Percentiles rank a stretch among this genome's conserved stretches.
Evolutionary conservation across 2,113 vertebrate genomes (phyloP).

Genomic region (Psilopsiagon aurifrons): DNA sequence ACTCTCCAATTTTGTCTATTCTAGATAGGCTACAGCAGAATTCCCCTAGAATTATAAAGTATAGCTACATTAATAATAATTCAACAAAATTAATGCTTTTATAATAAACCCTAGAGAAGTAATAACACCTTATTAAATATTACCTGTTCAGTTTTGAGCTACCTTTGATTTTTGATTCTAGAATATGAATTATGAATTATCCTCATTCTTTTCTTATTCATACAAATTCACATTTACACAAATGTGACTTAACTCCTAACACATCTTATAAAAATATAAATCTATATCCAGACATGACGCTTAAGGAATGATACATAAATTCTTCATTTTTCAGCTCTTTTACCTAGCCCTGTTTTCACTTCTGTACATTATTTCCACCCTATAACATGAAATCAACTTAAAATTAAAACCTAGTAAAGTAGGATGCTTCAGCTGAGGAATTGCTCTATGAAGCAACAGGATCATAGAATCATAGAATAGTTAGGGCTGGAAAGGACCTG

Average conservation of each 20-base stretch:
- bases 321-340: not conserved
- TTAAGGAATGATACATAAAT: not conserved
- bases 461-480: not conserved
- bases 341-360: not conserved
- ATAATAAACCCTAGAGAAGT: conserved; percentile 60
- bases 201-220: not conserved
- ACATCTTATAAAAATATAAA: not conserved
- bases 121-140: conserved; percentile 62
- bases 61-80: not conserved
- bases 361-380: not conserved
- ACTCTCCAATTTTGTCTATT: not conserved
- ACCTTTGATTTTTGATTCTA: conserved; percentile 12
- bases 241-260: conserved; percentile 7
- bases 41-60: not conserved
- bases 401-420: not conserved
- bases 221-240: not conserved
- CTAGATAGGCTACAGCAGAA: not conserved
- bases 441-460: not conserved
- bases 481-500: not conserved
- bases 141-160: conserved; percentile 49
- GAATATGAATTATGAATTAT: conserved; percentile 34
- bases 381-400: not conserved
- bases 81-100: conserved; percentile 34
- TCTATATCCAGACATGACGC: not conserved
- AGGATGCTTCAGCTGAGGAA: not conserved